Evolutionary conservation across 2,888 invertebrate species (phyloP), one percentile per base, ranked within the genome.

Genomic region (Mamestra brassicae): DNA sequence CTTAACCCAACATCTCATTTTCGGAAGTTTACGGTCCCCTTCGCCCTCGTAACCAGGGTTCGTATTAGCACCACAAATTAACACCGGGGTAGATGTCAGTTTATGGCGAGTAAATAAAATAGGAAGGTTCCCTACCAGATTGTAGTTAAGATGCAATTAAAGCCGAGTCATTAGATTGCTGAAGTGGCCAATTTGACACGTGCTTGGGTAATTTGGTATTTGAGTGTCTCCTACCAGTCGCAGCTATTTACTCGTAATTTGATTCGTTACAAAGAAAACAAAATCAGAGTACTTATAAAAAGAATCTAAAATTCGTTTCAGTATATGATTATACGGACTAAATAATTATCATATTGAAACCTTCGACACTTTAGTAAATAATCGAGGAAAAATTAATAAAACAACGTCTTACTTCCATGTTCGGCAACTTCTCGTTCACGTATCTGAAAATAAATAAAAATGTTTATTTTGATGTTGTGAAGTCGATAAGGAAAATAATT

Each of bases 401-500:
- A 60, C 36, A 38, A 58, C 73, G 3, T 4, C 52, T 17, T 47
- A 26, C 26, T 17, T 38, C 57, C 55, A 26, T 15, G 36, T 64
- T 69, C 7, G 61, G 61, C 42, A 50, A 57, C 61, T 55, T 36
- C 38, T 38, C 38, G 38, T 38, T 5, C 42, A 42, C 6, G 47
- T 13, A 60, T 80, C 74, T 45, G 36, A 74, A 73, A 38, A 50
- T 60, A 45, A 65, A 78, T 42, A 58, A 72, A 61, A 78, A 68
- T 68, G 26, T 78, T 83, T 60, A 64, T 78, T 78, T 72, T 68
- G 67, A 74, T 63, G 42, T 70, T 68, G 60, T 66, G 15, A 70
- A 84, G 70, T 73, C 69, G 73, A 80, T 78, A 80, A 85, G 60
- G 54, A 74, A 80, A 85, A 76, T 74, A 82, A 85, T 87, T 74